Evolutionary conservation across 2,888 invertebrate genomes (phyloP).

Genomic region (Drepanosiphum platanoidis): DNA sequence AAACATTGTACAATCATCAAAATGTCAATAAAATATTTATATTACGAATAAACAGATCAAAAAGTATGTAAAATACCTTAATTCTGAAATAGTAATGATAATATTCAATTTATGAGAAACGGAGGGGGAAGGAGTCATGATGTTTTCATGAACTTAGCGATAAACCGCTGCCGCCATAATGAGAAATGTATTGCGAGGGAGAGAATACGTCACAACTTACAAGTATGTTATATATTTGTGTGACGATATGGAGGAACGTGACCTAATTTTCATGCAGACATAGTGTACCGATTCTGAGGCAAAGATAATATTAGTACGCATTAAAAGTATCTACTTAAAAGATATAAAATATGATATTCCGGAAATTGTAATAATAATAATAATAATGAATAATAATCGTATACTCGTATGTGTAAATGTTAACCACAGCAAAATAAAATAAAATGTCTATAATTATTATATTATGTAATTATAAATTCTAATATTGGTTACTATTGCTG

Average conservation of each 20-base stretch:
- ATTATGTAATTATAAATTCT: not conserved
- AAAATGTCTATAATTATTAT: too few species aligned
- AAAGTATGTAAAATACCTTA: too few species aligned
- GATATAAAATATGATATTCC: not conserved
- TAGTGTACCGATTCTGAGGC: not conserved
- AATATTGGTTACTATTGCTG: not conserved
- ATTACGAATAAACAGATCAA: too few species aligned
- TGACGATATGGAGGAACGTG: slow-evolving; percentile 3
- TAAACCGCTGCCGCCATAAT: not conserved
- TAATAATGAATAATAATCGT: not conserved
- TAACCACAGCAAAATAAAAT: too few species aligned
- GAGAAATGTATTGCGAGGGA: not conserved
- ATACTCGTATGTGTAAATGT: too few species aligned
- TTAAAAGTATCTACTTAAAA: too few species aligned
- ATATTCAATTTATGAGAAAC: not conserved
- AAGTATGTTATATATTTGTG: not conserved
- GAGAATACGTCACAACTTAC: not conserved
- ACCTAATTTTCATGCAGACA: slow-evolving; percentile 21
- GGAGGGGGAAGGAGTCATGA: not conserved
- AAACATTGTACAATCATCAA: too few species aligned
- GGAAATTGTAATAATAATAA: not conserved
- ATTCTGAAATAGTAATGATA: too few species aligned
- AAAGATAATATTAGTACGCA: not conserved
- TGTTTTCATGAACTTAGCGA: slow-evolving; percentile 1
- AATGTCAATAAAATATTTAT: too few species aligned